Evolutionary conservation across 2,113 vertebrate genomes (phyloP), one percentile per base, ranked within the genome.

Genomic region (Microcebus tavaratra): DNA sequence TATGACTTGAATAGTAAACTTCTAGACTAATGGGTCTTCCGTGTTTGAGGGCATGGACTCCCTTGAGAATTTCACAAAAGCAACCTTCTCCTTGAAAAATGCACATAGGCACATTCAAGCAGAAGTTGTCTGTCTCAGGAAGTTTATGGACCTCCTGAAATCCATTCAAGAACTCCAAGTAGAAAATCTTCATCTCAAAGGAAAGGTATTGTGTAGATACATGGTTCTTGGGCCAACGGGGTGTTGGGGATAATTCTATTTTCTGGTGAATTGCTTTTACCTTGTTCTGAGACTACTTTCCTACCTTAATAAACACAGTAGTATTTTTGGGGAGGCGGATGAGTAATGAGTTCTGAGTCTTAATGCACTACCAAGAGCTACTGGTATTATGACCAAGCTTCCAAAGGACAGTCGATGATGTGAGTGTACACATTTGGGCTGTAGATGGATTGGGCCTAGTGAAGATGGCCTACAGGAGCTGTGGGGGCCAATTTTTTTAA

Each of bases 51-150:
- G 5, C 73, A 39, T 8, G 75, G 36, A 80, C 3, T 78, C 67
- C 15, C 57, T 48, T 45, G 55, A 87, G 34, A 96, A 57, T 65
- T 83, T 89, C 29, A 65, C 29, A 45, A 39, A 88, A 85, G 23
- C 39, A 79, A 11, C 11, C 15, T 21, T 36, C 7, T 85, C 42
- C 57, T 83, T 85, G 79, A 13, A 86, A 39, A 82, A 34, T 39
- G 27, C n/a, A 34, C 65, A 25, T 2, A 18, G 5, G 42, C 1
- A 63, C 2, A 34, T 5, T 4, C 20, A 12, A 14, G 4, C 1
- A 67, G 29, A 72, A 48, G 15, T 13, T n/a, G 53, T 10, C 23
- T 1, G 31, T 45, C 68, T 84, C 55, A 21, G 6, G 17, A 59
- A 25, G 34, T n/a, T 20, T 34, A 11, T 12, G 50, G 48, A 25